Conservation (phyloP, 2,113 vertebrate species). For the Redunca redunca region DNA sequence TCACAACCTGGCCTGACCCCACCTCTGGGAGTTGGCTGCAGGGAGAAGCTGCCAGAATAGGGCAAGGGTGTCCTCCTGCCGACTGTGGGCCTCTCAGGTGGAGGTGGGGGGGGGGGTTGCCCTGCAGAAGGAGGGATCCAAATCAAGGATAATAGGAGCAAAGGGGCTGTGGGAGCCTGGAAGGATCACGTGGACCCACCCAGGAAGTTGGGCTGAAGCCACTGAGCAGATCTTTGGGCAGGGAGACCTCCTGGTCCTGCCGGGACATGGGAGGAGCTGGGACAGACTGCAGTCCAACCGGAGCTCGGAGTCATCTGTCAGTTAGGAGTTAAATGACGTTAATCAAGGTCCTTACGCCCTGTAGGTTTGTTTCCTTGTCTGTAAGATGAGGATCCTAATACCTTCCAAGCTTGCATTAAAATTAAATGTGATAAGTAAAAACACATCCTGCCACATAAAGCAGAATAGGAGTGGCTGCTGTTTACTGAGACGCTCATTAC, state of each 20-base stretch:
- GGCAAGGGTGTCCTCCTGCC: too few relatives aligned
- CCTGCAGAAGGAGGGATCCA: accelerated
- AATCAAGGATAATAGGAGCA: too few relatives aligned
- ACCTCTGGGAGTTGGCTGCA: too few relatives aligned
- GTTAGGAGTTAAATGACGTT: accelerated
- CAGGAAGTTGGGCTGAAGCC: background rate
- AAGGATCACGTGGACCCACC: accelerated
- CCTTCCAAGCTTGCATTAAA: too few relatives aligned
- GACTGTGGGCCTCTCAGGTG: accelerated
- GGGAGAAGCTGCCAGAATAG: too few relatives aligned
- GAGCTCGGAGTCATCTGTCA: background rate
- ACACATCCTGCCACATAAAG: background rate
- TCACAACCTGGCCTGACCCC: too few relatives aligned
- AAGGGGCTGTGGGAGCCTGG: background rate
- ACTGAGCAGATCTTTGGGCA: background rate
- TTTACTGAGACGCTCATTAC: accelerated
- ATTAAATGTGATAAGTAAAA: background rate
- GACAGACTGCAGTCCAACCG: too few relatives aligned
- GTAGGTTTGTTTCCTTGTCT: too few relatives aligned
- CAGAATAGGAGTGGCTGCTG: background rate
- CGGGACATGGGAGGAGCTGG: background rate
- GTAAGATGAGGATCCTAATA: too few relatives aligned
- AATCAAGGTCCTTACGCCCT: too few relatives aligned
- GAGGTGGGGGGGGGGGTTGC: too few relatives aligned
- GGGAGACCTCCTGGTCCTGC: background rate